Conservation (phyloP, 2,888 invertebrate genomes). For the Xestia sexstrigata region DNA sequence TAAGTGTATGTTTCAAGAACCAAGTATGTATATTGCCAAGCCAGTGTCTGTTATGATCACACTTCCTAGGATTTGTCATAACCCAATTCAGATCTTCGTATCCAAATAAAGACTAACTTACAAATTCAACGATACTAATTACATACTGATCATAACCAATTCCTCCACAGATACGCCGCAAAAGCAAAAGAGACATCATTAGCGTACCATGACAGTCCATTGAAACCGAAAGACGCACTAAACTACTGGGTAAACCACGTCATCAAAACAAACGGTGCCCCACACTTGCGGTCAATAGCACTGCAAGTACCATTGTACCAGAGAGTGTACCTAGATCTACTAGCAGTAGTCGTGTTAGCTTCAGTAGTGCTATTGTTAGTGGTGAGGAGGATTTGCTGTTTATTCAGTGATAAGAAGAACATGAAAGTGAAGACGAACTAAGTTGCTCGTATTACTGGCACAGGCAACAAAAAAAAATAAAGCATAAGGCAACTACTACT, state of each 20-base stretch:
- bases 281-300: slow-evolving; percentile 76
- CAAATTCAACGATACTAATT: not conserved
- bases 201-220: slow-evolving; percentile 76
- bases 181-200: slow-evolving; percentile 74
- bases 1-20: not conserved
- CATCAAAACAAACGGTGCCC: slow-evolving; percentile 74
- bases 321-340: slow-evolving; percentile 76
- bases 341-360: slow-evolving; percentile 51
- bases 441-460: not conserved
- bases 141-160: not conserved
- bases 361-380: slow-evolving; percentile 21
- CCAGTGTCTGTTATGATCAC: not conserved
- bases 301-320: slow-evolving; percentile 75
- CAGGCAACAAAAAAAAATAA: too few relatives aligned
- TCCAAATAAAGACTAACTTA: not conserved
- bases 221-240: slow-evolving; percentile 72
- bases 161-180: slow-evolving; percentile 72
- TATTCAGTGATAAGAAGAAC: not conserved
- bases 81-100: not conserved
- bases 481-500: too few relatives aligned
- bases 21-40: too few relatives aligned
- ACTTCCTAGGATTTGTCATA: not conserved
- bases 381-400: slow-evolving; percentile 11
- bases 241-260: slow-evolving; percentile 81
- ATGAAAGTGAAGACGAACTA: slow-evolving; percentile 53